Evolutionary conservation across 2,888 invertebrate species (phyloP), one percentile per base, ranked within the genome.

Genomic region (Strigamia crassipes): DNA sequence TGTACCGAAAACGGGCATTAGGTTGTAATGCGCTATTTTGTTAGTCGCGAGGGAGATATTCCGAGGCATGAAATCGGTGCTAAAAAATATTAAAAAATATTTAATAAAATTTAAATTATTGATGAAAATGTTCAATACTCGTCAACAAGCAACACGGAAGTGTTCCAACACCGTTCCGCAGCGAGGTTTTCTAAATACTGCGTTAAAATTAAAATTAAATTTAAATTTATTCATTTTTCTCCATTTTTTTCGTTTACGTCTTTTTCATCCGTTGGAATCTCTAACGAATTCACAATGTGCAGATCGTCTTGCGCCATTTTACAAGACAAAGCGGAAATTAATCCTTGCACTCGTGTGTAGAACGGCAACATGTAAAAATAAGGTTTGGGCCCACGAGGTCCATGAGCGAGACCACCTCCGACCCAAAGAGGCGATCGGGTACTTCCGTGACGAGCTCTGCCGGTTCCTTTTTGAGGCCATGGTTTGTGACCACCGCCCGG

Each of bases 261-360:
- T 0, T 93, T 90, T 84, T 97, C 94, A 81, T 93, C 92, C 1
- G 93, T 91, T 0, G 97, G 97, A 82, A 99, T 90, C 83, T 96
- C 94, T 13, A 99, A 89, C 86, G 93, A 91, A 84, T 94, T 92
- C 0, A 99, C 94, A 84, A 99, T 90, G 88, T 97, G 96, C 61
- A 99, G 89, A 89, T 99, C 97, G 89, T 98, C 96, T 90, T 97
- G 98, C 0, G 96, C 96, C 83, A 96, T 90, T 89, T 99, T 99
- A 0, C 95, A 91, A 0, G 98, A 95, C 66, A 99, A 88, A 0
- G 94, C 93, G 10, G 94, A 91, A 13, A 93, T 93, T 9, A 99
- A 90, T 0, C 99, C 99, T 82, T 91, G 87, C 0, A 97, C 89
- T 84, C 99, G 90, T 6, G 90, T 88, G 84, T 91, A 91, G 87